Conservation (phyloP, 2,113 vertebrate species). For the Amphilophus citrinellus region DNA sequence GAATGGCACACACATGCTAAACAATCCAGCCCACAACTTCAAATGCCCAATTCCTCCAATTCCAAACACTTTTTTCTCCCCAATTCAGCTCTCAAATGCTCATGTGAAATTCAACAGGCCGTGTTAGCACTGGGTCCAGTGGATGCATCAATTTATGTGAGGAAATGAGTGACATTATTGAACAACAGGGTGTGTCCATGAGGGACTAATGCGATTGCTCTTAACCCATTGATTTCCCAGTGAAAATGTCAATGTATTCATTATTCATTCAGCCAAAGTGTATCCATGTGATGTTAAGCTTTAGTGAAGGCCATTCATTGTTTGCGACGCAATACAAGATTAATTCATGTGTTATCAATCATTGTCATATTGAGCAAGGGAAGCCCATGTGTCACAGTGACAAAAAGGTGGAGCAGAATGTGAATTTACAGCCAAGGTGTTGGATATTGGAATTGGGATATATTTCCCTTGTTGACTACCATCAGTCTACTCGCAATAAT, state of each 20-base stretch:
- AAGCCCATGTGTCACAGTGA: background rate
- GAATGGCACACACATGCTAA: conserved; percentile 24
- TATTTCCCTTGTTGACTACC: background rate
- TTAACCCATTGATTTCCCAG: conserved; percentile 73
- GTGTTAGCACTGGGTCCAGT: conserved; percentile 31
- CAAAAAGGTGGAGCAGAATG: conserved; percentile 19
- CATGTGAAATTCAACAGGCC: conserved; percentile 69
- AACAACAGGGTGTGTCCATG: conserved; percentile 66
- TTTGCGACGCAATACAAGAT: conserved; percentile 39
- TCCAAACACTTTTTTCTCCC: conserved; percentile 11
- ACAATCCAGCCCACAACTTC: conserved; percentile 11
- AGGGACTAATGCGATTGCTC: conserved; percentile 65
- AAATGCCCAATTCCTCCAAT: conserved; percentile 13
- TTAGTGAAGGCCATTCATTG: conserved; percentile 44
- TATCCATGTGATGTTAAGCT: conserved; percentile 58
- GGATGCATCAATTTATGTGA: conserved; percentile 62
- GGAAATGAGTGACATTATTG: conserved; percentile 72
- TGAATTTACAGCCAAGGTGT: background rate
- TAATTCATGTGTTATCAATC: conserved; percentile 68
- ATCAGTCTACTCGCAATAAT: background rate
- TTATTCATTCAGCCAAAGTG: conserved; percentile 67
- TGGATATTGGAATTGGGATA: background rate
- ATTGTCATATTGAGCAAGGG: conserved; percentile 43
- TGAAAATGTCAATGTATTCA: conserved; percentile 82
- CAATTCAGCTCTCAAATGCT: conserved; percentile 26